Conservation (phyloP, 2,113 vertebrate species). For the Cyphomyrus discorhynchus region DNA sequence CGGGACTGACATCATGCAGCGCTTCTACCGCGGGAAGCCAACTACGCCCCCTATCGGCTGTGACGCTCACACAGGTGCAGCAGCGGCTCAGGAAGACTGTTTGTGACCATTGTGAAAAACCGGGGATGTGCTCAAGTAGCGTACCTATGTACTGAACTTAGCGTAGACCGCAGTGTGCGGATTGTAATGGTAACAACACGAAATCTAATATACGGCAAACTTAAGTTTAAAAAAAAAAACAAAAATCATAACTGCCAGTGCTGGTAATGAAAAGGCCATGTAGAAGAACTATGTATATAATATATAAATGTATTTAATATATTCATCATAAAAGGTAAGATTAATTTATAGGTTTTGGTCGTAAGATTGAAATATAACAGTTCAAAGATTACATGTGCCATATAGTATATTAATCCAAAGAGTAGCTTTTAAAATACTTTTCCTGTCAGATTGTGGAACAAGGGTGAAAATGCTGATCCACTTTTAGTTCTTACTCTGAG, state of each 20-base stretch:
- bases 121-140: neutral
- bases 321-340: neutral
- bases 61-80: neutral
- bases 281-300: neutral
- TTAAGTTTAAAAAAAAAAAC: neutral
- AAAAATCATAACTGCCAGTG: neutral
- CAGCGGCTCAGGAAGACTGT: neutral
- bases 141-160: neutral
- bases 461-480: neutral
- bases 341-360: neutral
- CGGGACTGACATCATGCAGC: neutral
- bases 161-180: neutral
- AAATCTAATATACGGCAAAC: neutral
- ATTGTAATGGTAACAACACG: neutral
- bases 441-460: neutral
- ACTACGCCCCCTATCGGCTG: neutral
- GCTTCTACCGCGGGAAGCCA: neutral
- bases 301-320: slow-evolving; percentile 10
- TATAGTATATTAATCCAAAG: neutral
- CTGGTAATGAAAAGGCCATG: neutral
- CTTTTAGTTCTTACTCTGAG: neutral
- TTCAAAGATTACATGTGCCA: neutral
- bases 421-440: neutral
- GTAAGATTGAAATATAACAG: neutral
- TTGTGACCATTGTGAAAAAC: neutral